Base-by-base conservation (phyloP, 2,113 vertebrate species). In the Datnioides undecimradiatus region DNA sequence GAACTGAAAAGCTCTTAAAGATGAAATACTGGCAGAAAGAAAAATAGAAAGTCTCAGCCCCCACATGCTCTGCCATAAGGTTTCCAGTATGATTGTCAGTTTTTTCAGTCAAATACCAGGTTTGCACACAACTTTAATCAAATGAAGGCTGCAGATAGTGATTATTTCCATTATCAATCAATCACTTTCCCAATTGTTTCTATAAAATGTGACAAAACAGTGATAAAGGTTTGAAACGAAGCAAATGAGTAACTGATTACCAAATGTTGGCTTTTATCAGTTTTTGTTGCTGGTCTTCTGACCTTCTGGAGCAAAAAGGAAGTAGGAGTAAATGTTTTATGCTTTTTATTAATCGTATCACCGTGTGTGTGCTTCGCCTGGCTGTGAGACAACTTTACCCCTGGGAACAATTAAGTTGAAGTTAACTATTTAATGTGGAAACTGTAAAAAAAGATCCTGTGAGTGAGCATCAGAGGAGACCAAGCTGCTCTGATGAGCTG, bases 21-120 rank as follows among this genome's bases (percentile, higher is more conserved):
- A 63, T 82, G 34, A 72, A 67, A 70, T 52, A 59, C 45, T 19
- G n/a, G 4, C 17, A 34, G 19, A 6, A 52, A 65, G 59, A n/a
- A 10, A 4, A 19, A 29, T n/a, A 7, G 31, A 40, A 16, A 66
- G 14, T 17, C 29, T 51, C 25, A 19, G 38, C 12, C 29, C 9
- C 8, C 33, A 12, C 3, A 14, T 25, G 8, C 27, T 58, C 34
- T 65, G 41, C 33, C 8, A 46, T 36, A 36, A 45, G 52, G 19
- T 21, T 21, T 46, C 21, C 7, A 21, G 6, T 46, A 8, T 9
- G 3, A 2, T 5, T 19, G 17, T 2, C n/a, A n/a, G n/a, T 4
- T 25, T 33, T 41, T 52, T 21, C 12, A 38, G 33, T 10, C 14
- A 58, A 41, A n/a, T 13, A 4, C 27, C 16, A 62, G n/a, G 43